Base-by-base conservation (phyloP, 2,888 invertebrate genomes). In the Panzeria rudis region DNA sequence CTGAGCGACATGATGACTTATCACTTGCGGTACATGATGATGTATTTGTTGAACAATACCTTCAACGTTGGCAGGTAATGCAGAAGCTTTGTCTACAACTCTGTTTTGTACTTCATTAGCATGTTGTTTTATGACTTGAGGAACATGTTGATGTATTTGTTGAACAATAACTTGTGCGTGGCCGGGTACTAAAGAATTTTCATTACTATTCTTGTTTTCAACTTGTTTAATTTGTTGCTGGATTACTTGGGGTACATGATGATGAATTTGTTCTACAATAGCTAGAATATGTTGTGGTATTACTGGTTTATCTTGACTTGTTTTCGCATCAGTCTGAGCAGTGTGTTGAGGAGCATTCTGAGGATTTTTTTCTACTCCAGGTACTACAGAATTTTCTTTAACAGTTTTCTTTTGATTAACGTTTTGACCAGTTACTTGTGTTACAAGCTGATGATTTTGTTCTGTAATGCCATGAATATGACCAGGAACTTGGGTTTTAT, bases 11-110 rank as follows among this genome's bases (percentile, higher is more conserved):
- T 69, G 50, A 9, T 80, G 75, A 2, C n/a, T 32, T 9, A 84
- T 20, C 3, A 62, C 66, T 61, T 71, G 71, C 1, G 79, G 76
- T 23, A 84, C 41, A 54, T 86, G 86, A 20, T 85, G 84, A 50
- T 87, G 82, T 11, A 72, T 66, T 32, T 86, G 71, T n/a, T 82
- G 32, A 3, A 89, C 84, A 79, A 87, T 86, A 75, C 86, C 84
- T 56, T 83, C 79, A 13, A 71, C 68, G 15, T 82, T 29, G 4
- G 47, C 17, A 8, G 86, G 83, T 13, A 62, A 59, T 2, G n/a
- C 15, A 0, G 23, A 50, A 35, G 13, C 25, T 11, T 23, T 41
- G 73, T 87, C 54, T 61, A 75, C 61, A 44, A 78, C 66, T 54
- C 87, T 85, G 54, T 83, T 73, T 29, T 85, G 72, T 0, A 71